A percentile compares a stretch with the other conserved stretches of the same genome.
Conservation (phyloP, 2,888 invertebrate species). For the Pollenia amentaria region DNA sequence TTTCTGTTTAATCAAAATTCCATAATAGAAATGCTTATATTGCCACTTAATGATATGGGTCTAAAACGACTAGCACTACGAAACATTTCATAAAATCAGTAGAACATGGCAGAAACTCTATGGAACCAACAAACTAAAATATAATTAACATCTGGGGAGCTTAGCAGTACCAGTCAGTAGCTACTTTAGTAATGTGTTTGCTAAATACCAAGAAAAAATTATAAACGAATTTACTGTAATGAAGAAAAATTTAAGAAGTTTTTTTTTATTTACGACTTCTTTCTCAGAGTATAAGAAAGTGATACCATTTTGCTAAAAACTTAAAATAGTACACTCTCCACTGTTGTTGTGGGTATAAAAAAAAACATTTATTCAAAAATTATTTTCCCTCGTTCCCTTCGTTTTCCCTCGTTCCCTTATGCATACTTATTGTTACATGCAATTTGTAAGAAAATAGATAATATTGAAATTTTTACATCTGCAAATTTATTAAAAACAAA, state of each 20-base stretch:
- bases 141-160: slow-evolving; percentile 70
- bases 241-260: not conserved
- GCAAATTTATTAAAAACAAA: not conserved
- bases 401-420: too few relatives aligned
- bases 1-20: slow-evolving; percentile 64
- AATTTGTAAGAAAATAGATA: slow-evolving; percentile 49
- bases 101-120: slow-evolving; percentile 29
- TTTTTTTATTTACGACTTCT: not conserved
- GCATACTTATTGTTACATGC: not conserved
- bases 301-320: too few relatives aligned
- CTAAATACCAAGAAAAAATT: slow-evolving; percentile 11
- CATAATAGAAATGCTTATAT: slow-evolving; percentile 71
- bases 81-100: slow-evolving; percentile 42
- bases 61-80: slow-evolving; percentile 56
- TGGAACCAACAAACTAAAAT: slow-evolving; percentile 30
- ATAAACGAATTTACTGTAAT: slow-evolving; percentile 25
- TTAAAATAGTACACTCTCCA: too few relatives aligned
- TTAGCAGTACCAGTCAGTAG: slow-evolving; percentile 42
- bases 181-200: slow-evolving; percentile 42
- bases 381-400: too few relatives aligned
- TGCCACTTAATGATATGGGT: slow-evolving; percentile 71
- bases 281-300: not conserved
- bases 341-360: too few relatives aligned
- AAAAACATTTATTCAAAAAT: too few relatives aligned
- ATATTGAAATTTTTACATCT: slow-evolving; percentile 34